Percentiles rank a stretch among this genome's conserved stretches.
Conservation (phyloP, 2,888 invertebrate genomes). For the Pachydiplax longipennis region DNA sequence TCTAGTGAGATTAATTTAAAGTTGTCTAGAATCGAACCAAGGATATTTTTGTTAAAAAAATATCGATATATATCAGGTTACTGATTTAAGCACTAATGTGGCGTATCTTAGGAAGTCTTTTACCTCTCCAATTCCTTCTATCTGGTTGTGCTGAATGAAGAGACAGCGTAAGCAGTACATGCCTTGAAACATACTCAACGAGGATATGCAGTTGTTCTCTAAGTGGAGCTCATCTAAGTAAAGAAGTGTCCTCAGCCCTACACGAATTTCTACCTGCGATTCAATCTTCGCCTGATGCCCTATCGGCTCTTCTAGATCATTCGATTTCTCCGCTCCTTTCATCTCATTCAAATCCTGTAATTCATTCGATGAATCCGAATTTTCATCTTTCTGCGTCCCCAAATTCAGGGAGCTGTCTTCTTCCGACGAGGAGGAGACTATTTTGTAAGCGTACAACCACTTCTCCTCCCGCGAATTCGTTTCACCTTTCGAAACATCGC, state of each 20-base stretch:
- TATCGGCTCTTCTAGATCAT: neutral
- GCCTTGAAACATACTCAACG: neutral
- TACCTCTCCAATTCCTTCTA: conserved; percentile 15
- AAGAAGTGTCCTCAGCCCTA: neutral
- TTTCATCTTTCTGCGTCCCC: neutral
- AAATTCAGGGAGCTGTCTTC: neutral
- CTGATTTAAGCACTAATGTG: too few species aligned
- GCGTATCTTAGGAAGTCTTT: neutral
- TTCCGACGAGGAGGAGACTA: neutral
- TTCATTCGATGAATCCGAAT: neutral
- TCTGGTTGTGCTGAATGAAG: neutral
- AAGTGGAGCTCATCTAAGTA: neutral
- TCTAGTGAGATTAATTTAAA: too few species aligned
- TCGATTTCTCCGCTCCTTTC: neutral
- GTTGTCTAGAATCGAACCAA: too few species aligned
- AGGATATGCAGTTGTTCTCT: neutral
- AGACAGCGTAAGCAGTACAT: neutral
- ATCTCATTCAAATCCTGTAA: neutral
- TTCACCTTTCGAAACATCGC: neutral
- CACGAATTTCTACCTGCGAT: neutral
- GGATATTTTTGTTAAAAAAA: too few species aligned
- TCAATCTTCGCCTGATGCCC: neutral
- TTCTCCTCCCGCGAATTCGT: neutral
- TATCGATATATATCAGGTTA: too few species aligned
- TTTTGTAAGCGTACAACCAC: neutral